Evolutionary conservation across 2,888 invertebrate genomes (phyloP).

Genomic region (Phyto melanocephala): DNA sequence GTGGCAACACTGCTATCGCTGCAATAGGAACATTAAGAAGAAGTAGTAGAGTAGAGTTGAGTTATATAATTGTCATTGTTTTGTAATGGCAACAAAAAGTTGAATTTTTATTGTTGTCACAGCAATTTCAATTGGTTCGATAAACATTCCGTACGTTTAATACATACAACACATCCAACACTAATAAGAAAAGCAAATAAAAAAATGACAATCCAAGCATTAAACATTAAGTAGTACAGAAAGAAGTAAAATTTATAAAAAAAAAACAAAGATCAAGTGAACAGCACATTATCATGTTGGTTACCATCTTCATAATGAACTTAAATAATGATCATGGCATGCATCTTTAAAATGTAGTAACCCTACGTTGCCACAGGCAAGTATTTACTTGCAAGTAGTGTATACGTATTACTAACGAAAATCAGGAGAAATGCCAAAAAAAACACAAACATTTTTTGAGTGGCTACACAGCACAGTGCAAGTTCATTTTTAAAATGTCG

Average conservation of each 20-base stretch:
- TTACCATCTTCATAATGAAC: constrained; percentile 41
- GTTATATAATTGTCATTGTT: constrained; percentile 65
- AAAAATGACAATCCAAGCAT: constrained; percentile 23
- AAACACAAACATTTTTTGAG: too few relatives aligned
- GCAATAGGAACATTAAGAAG: neutral
- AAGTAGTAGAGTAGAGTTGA: constrained; percentile 39
- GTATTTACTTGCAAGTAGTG: too few relatives aligned
- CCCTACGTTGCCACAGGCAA: too few relatives aligned
- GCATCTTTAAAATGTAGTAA: constrained; percentile 53
- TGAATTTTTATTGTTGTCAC: constrained; percentile 78
- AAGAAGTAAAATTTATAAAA: neutral
- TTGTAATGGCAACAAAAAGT: constrained; percentile 68
- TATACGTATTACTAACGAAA: too few relatives aligned
- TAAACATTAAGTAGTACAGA: constrained; percentile 9
- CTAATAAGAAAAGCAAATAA: constrained; percentile 54
- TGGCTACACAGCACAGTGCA: too few relatives aligned
- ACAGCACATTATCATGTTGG: constrained; percentile 55
- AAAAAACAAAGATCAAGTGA: neutral
- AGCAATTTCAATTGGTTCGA: constrained; percentile 78
- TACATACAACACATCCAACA: constrained; percentile 69
- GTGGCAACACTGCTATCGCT: constrained; percentile 35
- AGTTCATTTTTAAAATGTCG: too few relatives aligned
- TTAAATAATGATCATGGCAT: constrained; percentile 50
- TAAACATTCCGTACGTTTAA: constrained; percentile 73
- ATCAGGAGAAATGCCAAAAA: too few relatives aligned